Conservation (phyloP, 2,888 invertebrate genomes). For the Dichetophora obliterata region DNA sequence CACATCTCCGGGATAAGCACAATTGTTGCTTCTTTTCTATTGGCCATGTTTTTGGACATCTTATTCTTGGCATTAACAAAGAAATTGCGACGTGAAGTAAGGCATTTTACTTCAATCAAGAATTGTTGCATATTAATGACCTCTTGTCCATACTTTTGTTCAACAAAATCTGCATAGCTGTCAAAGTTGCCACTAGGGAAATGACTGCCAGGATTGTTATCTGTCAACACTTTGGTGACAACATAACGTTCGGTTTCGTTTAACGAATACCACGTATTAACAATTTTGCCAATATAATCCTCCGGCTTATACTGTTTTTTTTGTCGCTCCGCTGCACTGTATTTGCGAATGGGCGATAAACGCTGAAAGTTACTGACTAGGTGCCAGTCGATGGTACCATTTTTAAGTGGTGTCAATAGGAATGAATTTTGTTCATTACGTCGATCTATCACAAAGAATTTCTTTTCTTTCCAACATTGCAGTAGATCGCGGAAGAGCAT, state of each 20-base stretch:
- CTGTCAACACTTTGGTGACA: constrained; percentile 78
- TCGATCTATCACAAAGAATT: constrained; percentile 75
- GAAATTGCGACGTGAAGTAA: constrained; percentile 66
- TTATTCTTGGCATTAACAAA: constrained; percentile 60
- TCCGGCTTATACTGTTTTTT: constrained; percentile 72
- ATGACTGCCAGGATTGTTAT: constrained; percentile 75
- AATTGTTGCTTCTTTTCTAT: constrained; percentile 69
- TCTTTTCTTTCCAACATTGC: constrained; percentile 70
- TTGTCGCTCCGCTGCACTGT: constrained; percentile 71
- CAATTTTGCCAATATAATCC: constrained; percentile 79
- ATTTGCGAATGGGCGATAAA: constrained; percentile 68
- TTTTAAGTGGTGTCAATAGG: constrained; percentile 71
- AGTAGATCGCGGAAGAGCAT: constrained; percentile 82
- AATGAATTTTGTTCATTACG: constrained; percentile 72
- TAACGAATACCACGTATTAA: constrained; percentile 87
- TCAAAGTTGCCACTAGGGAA: constrained; percentile 74
- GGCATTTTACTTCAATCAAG: constrained; percentile 81
- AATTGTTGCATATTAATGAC: constrained; percentile 77
- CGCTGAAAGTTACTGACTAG: constrained; percentile 71
- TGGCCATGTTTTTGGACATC: constrained; percentile 60
- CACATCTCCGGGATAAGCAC: constrained; percentile 91
- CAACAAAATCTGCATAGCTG: constrained; percentile 83
- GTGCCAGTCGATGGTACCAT: constrained; percentile 75
- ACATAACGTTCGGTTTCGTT: constrained; percentile 74
- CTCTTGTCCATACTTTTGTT: constrained; percentile 78